Percentiles rank a stretch among this genome's conserved stretches.
Conservation (phyloP, 2,113 vertebrate genomes). For the Salvelinus fontinalis region DNA sequence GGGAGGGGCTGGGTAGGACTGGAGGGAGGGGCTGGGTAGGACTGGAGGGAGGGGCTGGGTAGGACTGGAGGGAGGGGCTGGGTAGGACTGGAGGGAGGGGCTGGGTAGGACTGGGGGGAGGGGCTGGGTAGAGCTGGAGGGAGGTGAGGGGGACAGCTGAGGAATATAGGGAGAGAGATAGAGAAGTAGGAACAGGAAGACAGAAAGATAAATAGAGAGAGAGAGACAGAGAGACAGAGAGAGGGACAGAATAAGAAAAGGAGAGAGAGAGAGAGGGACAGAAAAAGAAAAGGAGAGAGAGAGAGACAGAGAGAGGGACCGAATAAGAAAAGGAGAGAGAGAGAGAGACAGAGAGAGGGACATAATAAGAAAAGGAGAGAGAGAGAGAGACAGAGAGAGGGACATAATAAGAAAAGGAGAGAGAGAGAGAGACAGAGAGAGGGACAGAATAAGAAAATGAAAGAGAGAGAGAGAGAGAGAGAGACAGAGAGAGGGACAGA, state of each 20-base stretch:
- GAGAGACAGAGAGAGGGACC: neutral
- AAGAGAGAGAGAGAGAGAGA: slow-evolving; percentile 4
- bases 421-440: neutral
- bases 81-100: too few relatives aligned
- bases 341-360: neutral
- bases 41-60: too few relatives aligned
- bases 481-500: neutral
- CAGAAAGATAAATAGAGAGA: neutral
- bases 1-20: too few relatives aligned
- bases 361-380: slow-evolving; percentile 15
- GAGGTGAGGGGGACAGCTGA: neutral
- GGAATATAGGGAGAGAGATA: slow-evolving; percentile 12
- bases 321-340: too few relatives aligned
- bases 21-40: too few relatives aligned
- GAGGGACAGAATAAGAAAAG: neutral
- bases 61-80: too few relatives aligned
- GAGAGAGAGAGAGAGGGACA: too few relatives aligned
- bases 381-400: neutral
- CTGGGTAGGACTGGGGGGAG: too few relatives aligned
- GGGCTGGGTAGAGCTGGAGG: too few relatives aligned
- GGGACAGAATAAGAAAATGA: neutral
- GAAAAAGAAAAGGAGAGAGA: neutral
- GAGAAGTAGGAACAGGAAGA: neutral
- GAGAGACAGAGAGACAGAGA: neutral
- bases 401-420: too few relatives aligned